Base-by-base conservation (phyloP, 2,113 vertebrate species). In the Lepidothrix coronata region DNA sequence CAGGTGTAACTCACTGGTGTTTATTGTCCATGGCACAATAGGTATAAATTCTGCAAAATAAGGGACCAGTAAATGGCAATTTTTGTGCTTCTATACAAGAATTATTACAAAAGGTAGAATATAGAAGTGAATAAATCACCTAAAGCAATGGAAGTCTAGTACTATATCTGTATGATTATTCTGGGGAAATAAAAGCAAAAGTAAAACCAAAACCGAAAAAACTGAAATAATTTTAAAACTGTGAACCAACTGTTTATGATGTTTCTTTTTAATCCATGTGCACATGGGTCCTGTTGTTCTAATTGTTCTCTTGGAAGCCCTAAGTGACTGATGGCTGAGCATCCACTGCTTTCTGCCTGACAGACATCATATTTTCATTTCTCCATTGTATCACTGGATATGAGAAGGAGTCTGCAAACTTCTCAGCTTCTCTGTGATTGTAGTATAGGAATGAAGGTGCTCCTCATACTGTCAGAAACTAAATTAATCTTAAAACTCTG, bases 211-310 rank as follows among this genome's bases (percentile, higher is more conserved):
- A 46, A 30, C 7, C 4, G 6, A 37, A 35, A 58, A 58, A 30
- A 49, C 10, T 25, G 18, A 61, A 68, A 62, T 35, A 62, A 25
- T 52, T 54, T 52, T 68, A 11, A 35, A 62, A n/a, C 6, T 41
- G 21, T 55, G 48, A 83, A 27, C 11, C 3, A 21, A 0, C 8
- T 5, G 11, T n/a, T 87, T 41, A 41, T 49, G 22, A 15, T 35
- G 25, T 67, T 76, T 86, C 15, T 33, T 9, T 49, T 54, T 46
- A 75, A 10, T 81, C 12, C 16, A 3, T 0, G 0, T 59, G 21
- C n/a, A 35, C 12, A 2, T 13, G 25, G 17, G 31, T 88, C 28
- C 13, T 0, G 0, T 57, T 58, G 25, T 35, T 77, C 12, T 24
- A 1, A 0, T 37, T 43, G 23, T 31, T 70, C 43, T 71, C 1